Evolutionary conservation across 2,888 invertebrate genomes (phyloP), one percentile per base, ranked within the genome.

Genomic region (Zaprionus lineosus): DNA sequence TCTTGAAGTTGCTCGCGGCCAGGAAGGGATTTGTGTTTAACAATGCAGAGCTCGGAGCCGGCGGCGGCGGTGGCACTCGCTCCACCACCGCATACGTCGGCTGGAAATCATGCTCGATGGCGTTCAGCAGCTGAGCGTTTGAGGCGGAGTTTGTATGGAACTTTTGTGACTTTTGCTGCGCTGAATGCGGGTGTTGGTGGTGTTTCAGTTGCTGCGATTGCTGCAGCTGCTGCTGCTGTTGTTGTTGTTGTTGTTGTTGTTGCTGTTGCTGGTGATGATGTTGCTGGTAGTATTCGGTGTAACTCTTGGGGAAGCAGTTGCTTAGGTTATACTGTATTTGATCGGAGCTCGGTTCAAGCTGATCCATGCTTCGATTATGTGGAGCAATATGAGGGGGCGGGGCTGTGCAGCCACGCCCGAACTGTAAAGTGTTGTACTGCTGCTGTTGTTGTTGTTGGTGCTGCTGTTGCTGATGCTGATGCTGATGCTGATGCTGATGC

Each of bases 401-500:
- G 79, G 52, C 77, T 84, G 62, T 58, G 59, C 76, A 55, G 51
- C 75, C 82, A 62, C 59, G 56, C 56, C 76, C 53, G 71, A 83
- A 88, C 68, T 87, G 87, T 76, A 87, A 87, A 59, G 86, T 84
- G 59, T 84, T 86, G 86, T 90, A 91, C 66, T 90, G 90, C 82
- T 88, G 91, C 63, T 91, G 91, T 59, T 89, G 90, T 83, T 89
- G 90, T 58, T 90, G 90, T 67, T 88, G 90, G 40, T 89, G 88
- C 44, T 69, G 73, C 4, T 59, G 65, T 4, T 76, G 71, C 0
- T 44, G 66, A 1, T 58, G 67, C 0, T 62, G 75, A 0, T 87
- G 86, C 9, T 79, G 52, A 1, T 57, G 58, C 7, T 51, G 53
- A 1, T 64, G 70, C 1, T 48, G 66, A 4, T 63, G 87, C 86